Evolutionary conservation across 1,140 invertebrate species (phyloP).

Genomic region (Trichonephila clavipes): DNA sequence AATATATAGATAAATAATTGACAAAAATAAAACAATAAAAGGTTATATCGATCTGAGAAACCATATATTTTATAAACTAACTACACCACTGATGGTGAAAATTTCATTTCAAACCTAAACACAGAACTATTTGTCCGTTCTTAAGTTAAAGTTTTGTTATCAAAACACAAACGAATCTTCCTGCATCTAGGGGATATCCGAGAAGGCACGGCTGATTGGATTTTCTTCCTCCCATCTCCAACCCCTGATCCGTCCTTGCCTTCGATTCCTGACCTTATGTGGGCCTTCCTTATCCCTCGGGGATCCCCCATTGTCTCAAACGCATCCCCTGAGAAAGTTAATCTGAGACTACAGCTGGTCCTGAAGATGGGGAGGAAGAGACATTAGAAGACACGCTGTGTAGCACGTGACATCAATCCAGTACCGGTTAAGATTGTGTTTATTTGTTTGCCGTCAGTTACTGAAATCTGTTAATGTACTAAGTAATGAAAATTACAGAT

Average conservation of each 20-base stretch:
- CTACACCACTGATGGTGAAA: too few relatives aligned
- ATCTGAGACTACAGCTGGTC: conserved; percentile 42
- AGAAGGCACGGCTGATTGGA: conserved; percentile 11
- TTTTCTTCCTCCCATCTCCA: neutral
- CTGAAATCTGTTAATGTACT: too few relatives aligned
- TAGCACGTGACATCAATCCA: neutral
- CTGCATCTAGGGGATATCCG: neutral
- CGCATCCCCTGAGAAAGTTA: conserved; percentile 52
- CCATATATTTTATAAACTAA: too few relatives aligned
- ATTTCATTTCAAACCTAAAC: too few relatives aligned
- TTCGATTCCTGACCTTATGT: conserved; percentile 31
- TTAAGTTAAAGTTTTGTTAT: neutral
- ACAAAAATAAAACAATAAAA: too few relatives aligned
- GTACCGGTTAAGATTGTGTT: neutral
- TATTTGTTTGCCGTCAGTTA: neutral
- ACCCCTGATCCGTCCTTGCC: neutral
- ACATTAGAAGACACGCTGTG: neutral
- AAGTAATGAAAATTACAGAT: too few relatives aligned
- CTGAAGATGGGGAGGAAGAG: neutral
- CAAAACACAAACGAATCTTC: neutral
- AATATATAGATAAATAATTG: too few relatives aligned
- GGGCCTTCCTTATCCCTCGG: neutral
- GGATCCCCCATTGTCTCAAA: conserved; percentile 30
- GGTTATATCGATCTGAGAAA: too few relatives aligned
- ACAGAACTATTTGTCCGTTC: neutral